These are phyloP conservation scores for Ligdia adustata DNA, from an alignment of 2,888 invertebrate genomes.

Conservation along the genomic window DNA sequence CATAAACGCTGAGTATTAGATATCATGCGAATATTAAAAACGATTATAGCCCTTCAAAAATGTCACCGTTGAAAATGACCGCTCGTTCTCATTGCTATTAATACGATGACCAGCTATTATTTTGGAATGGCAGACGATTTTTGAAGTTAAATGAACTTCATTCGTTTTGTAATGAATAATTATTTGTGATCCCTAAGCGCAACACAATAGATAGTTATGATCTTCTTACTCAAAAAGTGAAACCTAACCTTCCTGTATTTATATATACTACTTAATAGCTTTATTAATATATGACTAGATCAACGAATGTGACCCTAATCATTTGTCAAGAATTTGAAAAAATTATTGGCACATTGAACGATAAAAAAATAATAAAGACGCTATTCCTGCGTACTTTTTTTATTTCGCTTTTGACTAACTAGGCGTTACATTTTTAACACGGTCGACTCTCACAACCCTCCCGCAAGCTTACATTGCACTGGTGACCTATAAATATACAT, in stretches of 20 bases:
- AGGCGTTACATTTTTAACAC: slow-evolving; percentile 64
- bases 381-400: too few species aligned
- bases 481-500: slow-evolving; percentile 59
- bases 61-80: slow-evolving; percentile 47
- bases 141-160: slow-evolving; percentile 53
- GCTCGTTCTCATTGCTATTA: slow-evolving; percentile 45
- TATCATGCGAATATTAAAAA: slow-evolving; percentile 61
- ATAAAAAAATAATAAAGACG: too few species aligned
- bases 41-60: slow-evolving; percentile 54
- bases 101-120: slow-evolving; percentile 49
- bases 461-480: slow-evolving; percentile 45
- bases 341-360: too few species aligned
- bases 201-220: too few species aligned
- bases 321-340: too few species aligned
- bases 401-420: slow-evolving; percentile 37
- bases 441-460: slow-evolving; percentile 54
- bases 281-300: too few species aligned
- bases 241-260: too few species aligned
- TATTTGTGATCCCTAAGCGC: too few species aligned
- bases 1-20: slow-evolving; percentile 66
- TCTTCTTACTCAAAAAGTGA: too few species aligned
- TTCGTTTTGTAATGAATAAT: slow-evolving; percentile 2
- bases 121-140: slow-evolving; percentile 35
- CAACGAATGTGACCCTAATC: too few species aligned
- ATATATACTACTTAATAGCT: too few species aligned